A percentile compares a stretch with the other conserved stretches of the same genome.
phyloP scores from a whole-genome alignment of 2,797 vertebrate species.

The Typhlichthys eigenmanni region DNA sequence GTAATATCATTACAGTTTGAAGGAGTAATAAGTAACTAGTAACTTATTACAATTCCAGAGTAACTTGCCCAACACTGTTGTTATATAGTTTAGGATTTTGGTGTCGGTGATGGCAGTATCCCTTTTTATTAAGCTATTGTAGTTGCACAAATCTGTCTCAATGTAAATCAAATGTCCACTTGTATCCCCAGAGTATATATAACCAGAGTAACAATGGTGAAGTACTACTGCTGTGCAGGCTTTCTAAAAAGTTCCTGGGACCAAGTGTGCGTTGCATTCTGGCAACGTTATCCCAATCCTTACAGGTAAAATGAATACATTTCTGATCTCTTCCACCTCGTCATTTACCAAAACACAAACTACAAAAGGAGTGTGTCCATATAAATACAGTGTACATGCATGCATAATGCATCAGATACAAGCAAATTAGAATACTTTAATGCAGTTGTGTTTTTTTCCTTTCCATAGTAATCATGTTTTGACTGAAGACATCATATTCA shows the following conservation, averaged over 20 bases:
- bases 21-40: too few species aligned
- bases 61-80: too few species aligned
- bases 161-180: conserved; percentile 9
- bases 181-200: conserved; percentile 37
- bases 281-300: conserved; percentile 95
- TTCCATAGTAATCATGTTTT: conserved; percentile 90
- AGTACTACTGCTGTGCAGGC: conserved; percentile 86
- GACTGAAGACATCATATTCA: conserved; percentile 93
- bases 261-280: conserved; percentile 94
- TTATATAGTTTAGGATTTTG: too few species aligned
- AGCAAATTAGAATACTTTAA: background rate
- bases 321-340: conserved; percentile 4
- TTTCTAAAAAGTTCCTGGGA: conserved; percentile 93
- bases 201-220: conserved; percentile 86
- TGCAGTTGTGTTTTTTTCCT: background rate
- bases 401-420: too few species aligned
- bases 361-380: background rate
- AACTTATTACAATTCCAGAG: too few species aligned
- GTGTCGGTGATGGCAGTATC: too few species aligned
- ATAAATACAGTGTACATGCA: background rate
- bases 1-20: too few species aligned
- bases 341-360: background rate
- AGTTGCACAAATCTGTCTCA: background rate
- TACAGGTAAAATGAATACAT: conserved; percentile 82
- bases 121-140: background rate